Evolutionary conservation across 2,888 invertebrate species (phyloP).

Genomic region (Corbicula japonica): DNA sequence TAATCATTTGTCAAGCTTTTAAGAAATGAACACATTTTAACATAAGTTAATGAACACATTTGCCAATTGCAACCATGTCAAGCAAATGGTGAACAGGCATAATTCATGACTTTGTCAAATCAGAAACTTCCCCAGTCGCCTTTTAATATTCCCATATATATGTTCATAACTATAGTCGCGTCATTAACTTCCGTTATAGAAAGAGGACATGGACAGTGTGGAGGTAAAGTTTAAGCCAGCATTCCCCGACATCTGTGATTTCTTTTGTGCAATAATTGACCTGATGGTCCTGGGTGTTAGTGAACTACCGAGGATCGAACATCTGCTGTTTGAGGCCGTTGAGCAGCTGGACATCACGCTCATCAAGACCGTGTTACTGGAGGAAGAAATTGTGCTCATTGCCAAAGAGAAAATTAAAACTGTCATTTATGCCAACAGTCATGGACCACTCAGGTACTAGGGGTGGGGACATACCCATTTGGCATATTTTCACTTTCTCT

Average conservation of each 20-base stretch:
- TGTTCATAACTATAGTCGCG: no score
- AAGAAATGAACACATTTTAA: no score
- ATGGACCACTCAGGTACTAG: constrained; percentile 84
- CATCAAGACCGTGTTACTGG: constrained; percentile 77
- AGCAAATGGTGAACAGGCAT: no score
- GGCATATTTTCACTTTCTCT: no score
- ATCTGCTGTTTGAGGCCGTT: constrained; percentile 81
- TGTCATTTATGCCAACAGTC: constrained; percentile 82
- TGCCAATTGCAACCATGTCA: no score
- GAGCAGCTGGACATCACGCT: constrained; percentile 74
- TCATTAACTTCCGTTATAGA: constrained; percentile 65
- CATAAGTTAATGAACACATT: no score
- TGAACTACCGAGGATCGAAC: constrained; percentile 82
- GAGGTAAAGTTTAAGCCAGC: constrained; percentile 77
- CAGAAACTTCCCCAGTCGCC: no score
- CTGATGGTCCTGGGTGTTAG: constrained; percentile 81
- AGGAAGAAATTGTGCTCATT: constrained; percentile 79
- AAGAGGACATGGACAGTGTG: constrained; percentile 76
- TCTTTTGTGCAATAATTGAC: constrained; percentile 83
- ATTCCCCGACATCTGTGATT: constrained; percentile 78
- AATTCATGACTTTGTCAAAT: no score
- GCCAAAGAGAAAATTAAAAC: constrained; percentile 79
- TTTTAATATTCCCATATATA: no score
- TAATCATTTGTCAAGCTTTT: no score
- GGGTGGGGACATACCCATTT: no score